These are phyloP conservation scores for Oreochromis aureus DNA, from an alignment of 2,113 vertebrate species.

Conservation along the genomic window DNA sequence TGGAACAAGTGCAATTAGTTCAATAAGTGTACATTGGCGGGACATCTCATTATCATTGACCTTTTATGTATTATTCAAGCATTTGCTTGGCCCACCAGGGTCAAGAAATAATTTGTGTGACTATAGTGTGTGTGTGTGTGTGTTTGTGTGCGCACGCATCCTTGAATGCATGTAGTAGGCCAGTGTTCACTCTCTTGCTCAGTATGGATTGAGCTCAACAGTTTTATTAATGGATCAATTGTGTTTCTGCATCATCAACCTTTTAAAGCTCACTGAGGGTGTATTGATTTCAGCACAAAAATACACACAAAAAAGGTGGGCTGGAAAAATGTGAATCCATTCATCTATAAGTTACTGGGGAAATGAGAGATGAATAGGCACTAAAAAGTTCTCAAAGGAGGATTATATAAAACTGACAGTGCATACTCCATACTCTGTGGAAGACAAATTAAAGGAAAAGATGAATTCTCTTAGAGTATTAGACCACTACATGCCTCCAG, in stretches of 20 bases:
- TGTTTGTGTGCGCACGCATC: not conserved
- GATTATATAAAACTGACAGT: not conserved
- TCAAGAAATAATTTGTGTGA: not conserved
- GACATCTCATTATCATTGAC: conserved; percentile 47
- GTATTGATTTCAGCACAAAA: conserved; percentile 43
- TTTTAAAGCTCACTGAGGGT: conserved; percentile 37
- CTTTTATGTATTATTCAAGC: conserved; percentile 38
- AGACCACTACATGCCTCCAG: not conserved
- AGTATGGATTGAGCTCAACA: conserved; percentile 18
- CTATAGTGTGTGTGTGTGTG: not conserved
- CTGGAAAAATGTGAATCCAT: conserved; percentile 21
- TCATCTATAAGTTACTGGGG: conserved; percentile 16
- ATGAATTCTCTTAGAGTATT: not conserved
- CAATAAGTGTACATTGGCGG: conserved; percentile 21
- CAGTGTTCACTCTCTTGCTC: conserved; percentile 10
- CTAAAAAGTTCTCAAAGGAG: not conserved
- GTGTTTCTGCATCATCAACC: conserved; percentile 55
- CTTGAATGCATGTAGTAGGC: not conserved
- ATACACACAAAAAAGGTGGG: conserved; percentile 12
- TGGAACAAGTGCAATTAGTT: conserved; percentile 34
- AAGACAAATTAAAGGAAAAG: not conserved
- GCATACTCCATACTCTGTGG: not conserved
- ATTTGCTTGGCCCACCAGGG: not conserved
- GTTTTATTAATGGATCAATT: conserved; percentile 64
- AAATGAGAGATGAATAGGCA: conserved; percentile 26